phyloP scores from a whole-genome alignment of 2,113 vertebrate species.

The Stomatorhinus ivindoensis region DNA sequence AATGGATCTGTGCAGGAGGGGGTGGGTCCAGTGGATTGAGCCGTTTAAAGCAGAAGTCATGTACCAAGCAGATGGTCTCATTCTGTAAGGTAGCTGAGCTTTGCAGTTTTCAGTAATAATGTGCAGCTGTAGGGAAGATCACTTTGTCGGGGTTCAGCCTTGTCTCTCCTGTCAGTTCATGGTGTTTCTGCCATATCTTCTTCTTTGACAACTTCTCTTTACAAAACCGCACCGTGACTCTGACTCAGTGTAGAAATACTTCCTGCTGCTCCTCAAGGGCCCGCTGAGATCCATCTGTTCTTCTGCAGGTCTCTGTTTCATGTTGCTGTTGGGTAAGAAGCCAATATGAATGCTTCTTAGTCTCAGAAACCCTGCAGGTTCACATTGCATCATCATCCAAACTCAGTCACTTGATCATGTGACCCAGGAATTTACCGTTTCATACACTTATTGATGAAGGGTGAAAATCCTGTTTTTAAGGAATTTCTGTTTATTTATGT shows the following conservation, averaged over 20 bases:
- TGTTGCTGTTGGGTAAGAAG: not conserved
- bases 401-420: not conserved
- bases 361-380: not conserved
- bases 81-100: not conserved
- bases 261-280: not conserved
- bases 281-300: not conserved
- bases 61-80: not conserved
- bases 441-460: not conserved
- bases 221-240: not conserved
- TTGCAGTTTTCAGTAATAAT: not conserved
- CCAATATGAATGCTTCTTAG: not conserved
- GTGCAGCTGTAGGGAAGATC: not conserved
- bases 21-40: not conserved
- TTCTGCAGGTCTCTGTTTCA: not conserved
- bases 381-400: not conserved
- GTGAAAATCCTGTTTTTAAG: not conserved
- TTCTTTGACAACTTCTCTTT: not conserved
- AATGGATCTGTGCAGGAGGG: not conserved
- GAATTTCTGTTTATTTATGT: not conserved
- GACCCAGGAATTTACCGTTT: not conserved
- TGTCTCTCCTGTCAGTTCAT: not conserved
- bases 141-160: not conserved
- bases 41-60: not conserved
- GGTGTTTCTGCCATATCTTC: not conserved
- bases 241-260: not conserved